phyloP scores from a whole-genome alignment of 2,888 invertebrate genomes.

The Ectemnius cavifrons region DNA sequence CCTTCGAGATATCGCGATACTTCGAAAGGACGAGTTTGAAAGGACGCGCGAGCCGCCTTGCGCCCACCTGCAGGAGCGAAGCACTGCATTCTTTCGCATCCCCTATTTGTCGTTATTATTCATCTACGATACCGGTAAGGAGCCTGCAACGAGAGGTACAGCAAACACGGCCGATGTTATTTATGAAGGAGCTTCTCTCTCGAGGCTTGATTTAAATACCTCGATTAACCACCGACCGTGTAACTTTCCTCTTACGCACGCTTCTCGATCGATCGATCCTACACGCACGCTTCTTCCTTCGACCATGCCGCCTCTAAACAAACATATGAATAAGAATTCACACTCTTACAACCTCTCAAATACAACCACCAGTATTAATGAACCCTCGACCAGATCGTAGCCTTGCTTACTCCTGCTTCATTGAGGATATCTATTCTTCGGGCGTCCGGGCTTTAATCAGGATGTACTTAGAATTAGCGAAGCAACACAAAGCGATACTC shows the following conservation, averaged over 20 bases:
- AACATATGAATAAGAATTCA: neutral
- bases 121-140: conserved; percentile 39
- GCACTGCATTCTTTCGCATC: conserved; percentile 20
- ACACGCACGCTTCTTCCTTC: neutral
- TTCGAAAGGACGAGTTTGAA: neutral
- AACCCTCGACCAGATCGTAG: too few species aligned
- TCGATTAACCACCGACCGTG: conserved; percentile 18
- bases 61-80: conserved; percentile 31
- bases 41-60: neutral
- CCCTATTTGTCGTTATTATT: conserved; percentile 53
- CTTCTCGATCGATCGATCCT: conserved; percentile 5
- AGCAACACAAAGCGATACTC: too few species aligned
- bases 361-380: neutral
- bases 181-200: conserved; percentile 21
- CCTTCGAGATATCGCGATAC: conserved; percentile 31
- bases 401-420: too few species aligned
- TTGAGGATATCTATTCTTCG: too few species aligned
- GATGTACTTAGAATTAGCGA: too few species aligned
- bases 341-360: neutral
- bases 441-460: too few species aligned
- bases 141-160: conserved; percentile 14
- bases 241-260: conserved; percentile 8
- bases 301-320: neutral
- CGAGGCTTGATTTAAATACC: conserved; percentile 32
- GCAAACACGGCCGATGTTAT: conserved; percentile 22